Evolutionary conservation across 2,888 invertebrate genomes (phyloP).

Genomic region (Antheraea yamamai): DNA sequence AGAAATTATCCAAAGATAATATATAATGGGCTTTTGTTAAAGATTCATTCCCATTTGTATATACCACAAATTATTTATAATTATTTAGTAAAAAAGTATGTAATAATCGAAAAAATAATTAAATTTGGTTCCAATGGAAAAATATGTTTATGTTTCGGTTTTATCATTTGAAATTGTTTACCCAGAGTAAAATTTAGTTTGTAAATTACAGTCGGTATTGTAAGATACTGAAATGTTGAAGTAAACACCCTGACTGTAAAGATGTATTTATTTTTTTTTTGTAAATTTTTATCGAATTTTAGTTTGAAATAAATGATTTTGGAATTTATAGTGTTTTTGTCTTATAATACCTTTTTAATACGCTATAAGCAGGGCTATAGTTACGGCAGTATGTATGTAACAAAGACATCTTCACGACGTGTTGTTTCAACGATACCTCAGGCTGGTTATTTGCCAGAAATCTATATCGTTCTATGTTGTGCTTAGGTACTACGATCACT

Average conservation of each 20-base stretch:
- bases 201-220: not conserved
- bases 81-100: slow-evolving; percentile 34
- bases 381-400: no score
- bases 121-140: not conserved
- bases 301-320: slow-evolving; percentile 6
- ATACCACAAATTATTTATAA: slow-evolving; percentile 63
- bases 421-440: no score
- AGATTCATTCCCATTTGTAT: slow-evolving; percentile 57
- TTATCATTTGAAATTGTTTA: not conserved
- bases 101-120: not conserved
- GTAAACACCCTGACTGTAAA: not conserved
- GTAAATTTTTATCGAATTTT: not conserved
- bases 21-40: slow-evolving; percentile 5
- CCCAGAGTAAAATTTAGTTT: not conserved
- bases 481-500: no score
- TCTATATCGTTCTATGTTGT: no score
- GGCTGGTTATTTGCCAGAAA: no score
- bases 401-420: no score
- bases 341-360: not conserved
- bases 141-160: not conserved
- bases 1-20: not conserved
- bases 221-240: not conserved
- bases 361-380: not conserved
- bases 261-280: not conserved
- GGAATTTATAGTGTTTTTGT: not conserved